These are phyloP conservation scores for Stegana nigrithorax DNA, from an alignment of 2,888 invertebrate genomes.

Conservation along the genomic window DNA sequence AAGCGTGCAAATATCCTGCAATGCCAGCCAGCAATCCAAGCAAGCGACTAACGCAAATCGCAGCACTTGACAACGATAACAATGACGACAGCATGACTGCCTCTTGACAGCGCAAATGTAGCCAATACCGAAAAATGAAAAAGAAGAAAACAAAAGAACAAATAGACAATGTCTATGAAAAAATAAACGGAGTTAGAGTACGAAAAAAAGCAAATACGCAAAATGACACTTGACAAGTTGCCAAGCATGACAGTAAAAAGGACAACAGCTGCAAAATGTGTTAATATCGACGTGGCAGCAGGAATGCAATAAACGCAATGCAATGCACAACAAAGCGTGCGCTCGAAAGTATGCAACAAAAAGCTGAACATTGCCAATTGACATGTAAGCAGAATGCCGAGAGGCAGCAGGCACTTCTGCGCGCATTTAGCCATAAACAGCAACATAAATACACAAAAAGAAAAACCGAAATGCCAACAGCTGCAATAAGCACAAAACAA, in stretches of 20 bases:
- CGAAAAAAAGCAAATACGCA: background rate
- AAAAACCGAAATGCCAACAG: constrained; percentile 33
- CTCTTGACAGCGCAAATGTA: background rate
- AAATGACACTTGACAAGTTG: constrained; percentile 1
- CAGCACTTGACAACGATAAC: constrained; percentile 1
- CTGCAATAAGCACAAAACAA: constrained; percentile 23
- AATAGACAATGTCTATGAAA: no score
- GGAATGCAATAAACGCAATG: background rate
- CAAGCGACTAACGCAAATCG: no score
- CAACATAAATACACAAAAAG: no score
- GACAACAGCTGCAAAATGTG: background rate
- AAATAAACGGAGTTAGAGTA: no score
- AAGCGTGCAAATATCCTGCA: no score
- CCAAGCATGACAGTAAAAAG: background rate
- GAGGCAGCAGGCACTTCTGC: constrained; percentile 38
- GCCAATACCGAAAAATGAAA: background rate
- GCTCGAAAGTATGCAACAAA: background rate
- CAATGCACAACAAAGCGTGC: background rate
- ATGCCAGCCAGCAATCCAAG: no score
- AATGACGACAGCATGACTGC: background rate
- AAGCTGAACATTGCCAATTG: constrained; percentile 10
- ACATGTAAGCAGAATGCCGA: background rate
- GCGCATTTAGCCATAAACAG: constrained; percentile 56
- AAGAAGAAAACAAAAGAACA: no score
- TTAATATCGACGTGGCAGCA: background rate